Evolutionary conservation across 2,113 vertebrate species (phyloP).

Genomic region (Oenanthe melanoleuca): DNA sequence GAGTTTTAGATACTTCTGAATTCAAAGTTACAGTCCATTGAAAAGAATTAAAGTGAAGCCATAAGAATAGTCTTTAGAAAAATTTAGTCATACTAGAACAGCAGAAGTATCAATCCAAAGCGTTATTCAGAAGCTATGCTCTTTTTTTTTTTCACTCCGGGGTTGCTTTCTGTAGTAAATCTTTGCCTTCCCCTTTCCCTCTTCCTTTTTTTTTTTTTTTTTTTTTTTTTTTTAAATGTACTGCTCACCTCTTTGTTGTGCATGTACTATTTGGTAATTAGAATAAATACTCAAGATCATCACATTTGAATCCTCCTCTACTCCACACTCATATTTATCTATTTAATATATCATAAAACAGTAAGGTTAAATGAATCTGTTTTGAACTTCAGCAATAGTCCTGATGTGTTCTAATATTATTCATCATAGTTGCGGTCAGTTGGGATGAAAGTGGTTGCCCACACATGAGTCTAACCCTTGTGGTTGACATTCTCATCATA

Average conservation of each 20-base stretch:
- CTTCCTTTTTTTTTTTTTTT: background rate
- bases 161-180: background rate
- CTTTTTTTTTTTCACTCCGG: background rate
- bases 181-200: background rate
- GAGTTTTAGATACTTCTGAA: background rate
- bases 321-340: background rate
- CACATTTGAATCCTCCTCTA: background rate
- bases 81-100: background rate
- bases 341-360: background rate
- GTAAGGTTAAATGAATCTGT: background rate
- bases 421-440: background rate
- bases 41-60: background rate
- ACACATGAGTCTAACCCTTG: constrained; percentile 36
- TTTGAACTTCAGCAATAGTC: background rate
- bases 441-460: constrained; percentile 33
- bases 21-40: background rate
- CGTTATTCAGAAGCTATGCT: background rate
- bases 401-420: background rate
- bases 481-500: constrained; percentile 20
- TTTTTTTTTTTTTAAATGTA: background rate
- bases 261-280: background rate
- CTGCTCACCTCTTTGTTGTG: background rate
- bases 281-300: background rate
- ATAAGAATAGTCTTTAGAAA: background rate
- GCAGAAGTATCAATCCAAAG: background rate